These are phyloP conservation scores for Odobenus rosmarus DNA, from an alignment of 2,113 vertebrate genomes.

Conservation along the genomic window DNA sequence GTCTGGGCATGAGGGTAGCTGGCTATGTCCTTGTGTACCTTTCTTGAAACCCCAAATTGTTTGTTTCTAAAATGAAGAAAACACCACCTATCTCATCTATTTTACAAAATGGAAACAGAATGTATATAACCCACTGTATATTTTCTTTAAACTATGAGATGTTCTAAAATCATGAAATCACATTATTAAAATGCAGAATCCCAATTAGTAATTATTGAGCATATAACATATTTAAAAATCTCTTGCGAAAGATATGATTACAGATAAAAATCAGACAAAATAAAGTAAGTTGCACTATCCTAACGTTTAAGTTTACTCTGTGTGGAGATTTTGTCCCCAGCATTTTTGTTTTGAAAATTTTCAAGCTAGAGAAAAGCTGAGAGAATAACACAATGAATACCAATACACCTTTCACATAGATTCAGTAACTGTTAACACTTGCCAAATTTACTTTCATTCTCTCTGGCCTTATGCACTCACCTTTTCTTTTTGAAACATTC, in stretches of 20 bases:
- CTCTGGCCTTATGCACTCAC: not conserved
- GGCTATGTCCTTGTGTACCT: not conserved
- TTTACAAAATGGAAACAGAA: not conserved
- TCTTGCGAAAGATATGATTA: not conserved
- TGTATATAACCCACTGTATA: not conserved
- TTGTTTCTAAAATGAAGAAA: not conserved
- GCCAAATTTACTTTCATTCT: not conserved
- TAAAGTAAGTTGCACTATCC: not conserved
- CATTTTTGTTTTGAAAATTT: not conserved
- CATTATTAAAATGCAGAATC: not conserved
- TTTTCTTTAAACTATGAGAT: not conserved
- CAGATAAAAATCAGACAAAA: not conserved
- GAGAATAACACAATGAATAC: not conserved
- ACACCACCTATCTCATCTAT: not conserved
- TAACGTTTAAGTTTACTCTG: not conserved
- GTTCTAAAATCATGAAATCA: not conserved
- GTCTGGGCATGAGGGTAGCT: not conserved
- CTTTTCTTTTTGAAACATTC: not conserved
- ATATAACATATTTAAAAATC: not conserved
- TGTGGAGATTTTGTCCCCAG: not conserved
- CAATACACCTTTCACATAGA: not conserved
- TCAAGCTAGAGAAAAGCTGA: not conserved
- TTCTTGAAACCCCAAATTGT: not conserved
- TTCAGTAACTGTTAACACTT: not conserved
- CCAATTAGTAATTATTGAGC: not conserved